phyloP scores from a whole-genome alignment of 2,797 vertebrate species.

The Capromys pilorides region DNA sequence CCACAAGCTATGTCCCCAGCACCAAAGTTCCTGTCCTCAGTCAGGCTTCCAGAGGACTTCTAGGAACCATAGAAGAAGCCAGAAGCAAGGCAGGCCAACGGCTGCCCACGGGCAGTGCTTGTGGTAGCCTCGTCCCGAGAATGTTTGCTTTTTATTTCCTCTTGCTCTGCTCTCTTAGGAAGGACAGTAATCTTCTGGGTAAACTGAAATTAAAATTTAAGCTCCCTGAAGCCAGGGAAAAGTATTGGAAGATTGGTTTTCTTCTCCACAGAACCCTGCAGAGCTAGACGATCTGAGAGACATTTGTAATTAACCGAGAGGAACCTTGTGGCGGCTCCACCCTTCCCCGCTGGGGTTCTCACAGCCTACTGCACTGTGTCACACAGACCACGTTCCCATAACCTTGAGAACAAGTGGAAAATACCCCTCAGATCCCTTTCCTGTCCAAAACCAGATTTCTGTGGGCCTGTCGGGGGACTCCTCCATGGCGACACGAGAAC shows the following conservation, averaged over 20 bases:
- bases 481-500: not conserved
- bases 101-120: not conserved
- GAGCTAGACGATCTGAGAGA: not conserved
- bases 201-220: slow-evolving; percentile 18
- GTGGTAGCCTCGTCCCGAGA: not conserved
- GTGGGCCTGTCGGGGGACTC: not conserved
- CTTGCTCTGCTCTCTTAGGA: not conserved
- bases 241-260: not conserved
- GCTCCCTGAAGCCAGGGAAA: not conserved
- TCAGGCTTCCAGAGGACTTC: not conserved
- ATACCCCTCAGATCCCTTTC: not conserved
- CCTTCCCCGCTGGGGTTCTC: not conserved
- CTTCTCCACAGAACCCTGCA: not conserved
- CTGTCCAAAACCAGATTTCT: not conserved
- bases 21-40: not conserved
- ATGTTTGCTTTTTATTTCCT: not conserved
- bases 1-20: too few relatives aligned
- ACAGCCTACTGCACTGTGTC: not conserved
- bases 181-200: not conserved
- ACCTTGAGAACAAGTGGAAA: not conserved
- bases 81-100: not conserved
- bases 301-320: not conserved
- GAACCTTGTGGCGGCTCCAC: not conserved
- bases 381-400: accelerated
- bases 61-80: not conserved